Evolutionary conservation across 2,888 invertebrate species (phyloP).

Genomic region (Pelosia muscerda): DNA sequence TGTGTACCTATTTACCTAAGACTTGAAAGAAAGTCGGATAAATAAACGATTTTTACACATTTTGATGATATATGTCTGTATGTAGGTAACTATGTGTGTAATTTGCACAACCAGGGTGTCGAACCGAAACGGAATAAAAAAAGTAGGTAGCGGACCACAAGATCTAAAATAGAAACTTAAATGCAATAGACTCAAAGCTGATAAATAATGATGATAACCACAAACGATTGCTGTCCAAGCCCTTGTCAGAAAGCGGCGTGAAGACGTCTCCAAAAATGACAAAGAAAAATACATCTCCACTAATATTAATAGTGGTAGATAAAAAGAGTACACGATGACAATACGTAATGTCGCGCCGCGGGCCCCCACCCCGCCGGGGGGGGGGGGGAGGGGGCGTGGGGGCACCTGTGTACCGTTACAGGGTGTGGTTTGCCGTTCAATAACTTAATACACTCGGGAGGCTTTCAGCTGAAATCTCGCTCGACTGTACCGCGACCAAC

Average conservation of each 20-base stretch:
- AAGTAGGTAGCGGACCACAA: too few relatives aligned
- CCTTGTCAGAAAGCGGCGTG: background rate
- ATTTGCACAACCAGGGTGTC: too few relatives aligned
- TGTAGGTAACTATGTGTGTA: too few relatives aligned
- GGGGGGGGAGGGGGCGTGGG: constrained; percentile 48
- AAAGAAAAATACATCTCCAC: constrained; percentile 11
- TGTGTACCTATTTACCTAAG: too few relatives aligned
- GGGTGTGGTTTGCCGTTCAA: constrained; percentile 88
- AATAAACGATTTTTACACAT: too few relatives aligned
- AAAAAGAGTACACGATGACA: constrained; percentile 63
- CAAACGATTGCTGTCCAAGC: too few relatives aligned
- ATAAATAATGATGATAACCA: background rate
- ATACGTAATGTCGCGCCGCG: constrained; percentile 71
- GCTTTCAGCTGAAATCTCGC: constrained; percentile 87
- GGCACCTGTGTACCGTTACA: constrained; percentile 80
- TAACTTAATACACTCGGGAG: constrained; percentile 87
- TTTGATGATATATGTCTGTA: too few relatives aligned
- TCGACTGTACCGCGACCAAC: constrained; percentile 56
- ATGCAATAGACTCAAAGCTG: background rate
- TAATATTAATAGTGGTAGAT: constrained; percentile 52
- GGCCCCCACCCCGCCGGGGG: constrained; percentile 56
- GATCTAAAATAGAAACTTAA: too few relatives aligned
- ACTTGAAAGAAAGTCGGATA: too few relatives aligned
- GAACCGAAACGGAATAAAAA: too few relatives aligned
- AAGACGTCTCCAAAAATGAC: background rate